A percentile compares a stretch with the other conserved stretches of the same genome.
phyloP scores from a whole-genome alignment of 2,113 vertebrate species.

The Odobenus rosmarus region DNA sequence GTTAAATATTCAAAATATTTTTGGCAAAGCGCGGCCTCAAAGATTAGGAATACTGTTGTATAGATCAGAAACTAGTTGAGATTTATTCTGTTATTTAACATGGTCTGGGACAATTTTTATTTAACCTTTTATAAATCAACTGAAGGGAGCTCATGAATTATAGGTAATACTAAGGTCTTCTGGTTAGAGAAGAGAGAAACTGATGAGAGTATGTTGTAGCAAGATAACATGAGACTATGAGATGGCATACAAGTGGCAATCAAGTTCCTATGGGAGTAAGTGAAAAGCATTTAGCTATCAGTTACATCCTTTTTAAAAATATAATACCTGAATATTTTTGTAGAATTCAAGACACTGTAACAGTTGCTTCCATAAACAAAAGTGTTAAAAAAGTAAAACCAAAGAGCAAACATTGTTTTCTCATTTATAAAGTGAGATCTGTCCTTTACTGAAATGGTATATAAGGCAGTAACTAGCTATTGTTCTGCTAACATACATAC shows the following conservation, averaged over 20 bases:
- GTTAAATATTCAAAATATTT: neutral
- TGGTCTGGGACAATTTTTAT: neutral
- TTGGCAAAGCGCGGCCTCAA: neutral
- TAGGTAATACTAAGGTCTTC: neutral
- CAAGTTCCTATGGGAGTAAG: neutral
- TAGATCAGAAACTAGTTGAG: neutral
- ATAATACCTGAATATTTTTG: neutral
- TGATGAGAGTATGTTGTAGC: neutral
- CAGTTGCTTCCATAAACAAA: neutral
- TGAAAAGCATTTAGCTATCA: neutral
- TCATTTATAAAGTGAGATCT: slow-evolving; percentile 13
- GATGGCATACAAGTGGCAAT: neutral
- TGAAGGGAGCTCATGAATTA: neutral
- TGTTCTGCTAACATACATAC: neutral
- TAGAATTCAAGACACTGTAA: neutral
- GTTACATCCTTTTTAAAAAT: neutral
- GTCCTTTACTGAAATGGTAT: slow-evolving; percentile 14
- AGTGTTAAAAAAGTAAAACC: neutral
- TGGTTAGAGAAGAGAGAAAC: neutral
- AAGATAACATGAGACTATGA: neutral
- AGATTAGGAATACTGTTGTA: neutral
- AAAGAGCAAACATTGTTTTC: neutral
- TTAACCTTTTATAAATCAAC: slow-evolving; percentile 9
- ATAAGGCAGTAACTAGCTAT: neutral
- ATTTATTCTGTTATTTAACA: slow-evolving; percentile 3